Percentiles rank a stretch among this genome's conserved stretches.
These are phyloP conservation scores for Cassiopea xamachana DNA, from an alignment of 30 jellyfish, hydroid and myxozoan genomes.

Conservation along the genomic window DNA sequence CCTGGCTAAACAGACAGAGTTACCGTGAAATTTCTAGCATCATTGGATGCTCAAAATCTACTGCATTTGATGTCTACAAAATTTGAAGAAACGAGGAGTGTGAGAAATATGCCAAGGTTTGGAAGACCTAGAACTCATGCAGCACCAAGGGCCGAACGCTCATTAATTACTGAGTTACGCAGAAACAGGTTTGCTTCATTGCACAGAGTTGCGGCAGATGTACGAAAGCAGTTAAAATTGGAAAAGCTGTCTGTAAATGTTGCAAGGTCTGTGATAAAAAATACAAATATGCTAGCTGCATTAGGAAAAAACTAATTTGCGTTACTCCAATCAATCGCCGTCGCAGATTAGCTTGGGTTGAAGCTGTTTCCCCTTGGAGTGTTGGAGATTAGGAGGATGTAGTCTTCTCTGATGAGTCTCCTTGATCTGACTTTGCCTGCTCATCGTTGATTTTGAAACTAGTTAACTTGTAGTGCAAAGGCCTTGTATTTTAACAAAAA, in stretches of 20 bases:
- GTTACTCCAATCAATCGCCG: slow-evolving; percentile 40
- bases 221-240: slow-evolving; percentile 3
- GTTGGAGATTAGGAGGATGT: slow-evolving; percentile 53
- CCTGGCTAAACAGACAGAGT: not conserved
- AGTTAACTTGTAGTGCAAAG: not conserved
- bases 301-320: slow-evolving; percentile 20
- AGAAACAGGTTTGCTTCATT: slow-evolving; percentile 12
- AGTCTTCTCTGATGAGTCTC: slow-evolving; percentile 46
- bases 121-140: slow-evolving; percentile 39
- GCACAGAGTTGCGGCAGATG: not conserved
- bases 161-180: slow-evolving; percentile 15
- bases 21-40: slow-evolving; percentile 11
- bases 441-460: not conserved
- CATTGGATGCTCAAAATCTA: slow-evolving; percentile 17
- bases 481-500: not conserved
- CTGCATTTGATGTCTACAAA: not conserved
- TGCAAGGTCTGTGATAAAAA: slow-evolving; percentile 1
- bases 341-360: slow-evolving; percentile 43
- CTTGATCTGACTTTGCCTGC: not conserved
- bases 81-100: slow-evolving; percentile 18
- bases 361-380: slow-evolving; percentile 44
- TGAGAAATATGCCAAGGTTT: slow-evolving; percentile 25
- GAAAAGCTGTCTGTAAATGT: not conserved
- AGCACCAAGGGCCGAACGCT: slow-evolving; percentile 38
- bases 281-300: slow-evolving; percentile 48